Conservation (phyloP, 2,888 invertebrate species). For the Plagodis dolabraria region DNA sequence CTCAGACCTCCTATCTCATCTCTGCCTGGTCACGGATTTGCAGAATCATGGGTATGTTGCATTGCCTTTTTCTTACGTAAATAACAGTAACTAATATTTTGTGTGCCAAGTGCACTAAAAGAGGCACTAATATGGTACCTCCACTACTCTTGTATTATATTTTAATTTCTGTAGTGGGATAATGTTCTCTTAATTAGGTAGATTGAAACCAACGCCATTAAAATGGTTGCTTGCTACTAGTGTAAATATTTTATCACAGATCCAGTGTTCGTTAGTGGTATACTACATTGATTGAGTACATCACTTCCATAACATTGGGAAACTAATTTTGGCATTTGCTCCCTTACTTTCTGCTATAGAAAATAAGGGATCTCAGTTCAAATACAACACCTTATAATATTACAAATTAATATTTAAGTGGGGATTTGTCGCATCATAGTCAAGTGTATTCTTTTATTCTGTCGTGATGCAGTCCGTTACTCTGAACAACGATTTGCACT, state of each 20-base stretch:
- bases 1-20: slow-evolving; percentile 98
- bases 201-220: no score
- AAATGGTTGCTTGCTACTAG: no score
- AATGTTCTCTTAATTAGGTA: no score
- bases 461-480: no score
- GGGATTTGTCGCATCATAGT: neutral
- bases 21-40: slow-evolving; percentile 99
- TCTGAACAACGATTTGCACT: no score
- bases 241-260: neutral
- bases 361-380: slow-evolving; percentile 78
- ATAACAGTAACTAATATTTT: neutral
- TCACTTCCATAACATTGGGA: slow-evolving; percentile 83
- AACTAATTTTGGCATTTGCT: slow-evolving; percentile 73
- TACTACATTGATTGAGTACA: slow-evolving; percentile 50
- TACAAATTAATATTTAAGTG: neutral
- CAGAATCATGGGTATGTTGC: slow-evolving; percentile 89
- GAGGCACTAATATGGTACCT: no score
- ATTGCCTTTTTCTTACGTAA: neutral
- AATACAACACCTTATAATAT: slow-evolving; percentile 50
- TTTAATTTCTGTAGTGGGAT: no score
- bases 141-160: no score
- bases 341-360: slow-evolving; percentile 66
- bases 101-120: neutral
- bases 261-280: slow-evolving; percentile 83
- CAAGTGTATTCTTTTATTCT: no score